Percentiles rank a stretch among this genome's conserved stretches.
Evolutionary conservation across 2,797 vertebrate genomes (phyloP).

Genomic region (Otus scops): DNA sequence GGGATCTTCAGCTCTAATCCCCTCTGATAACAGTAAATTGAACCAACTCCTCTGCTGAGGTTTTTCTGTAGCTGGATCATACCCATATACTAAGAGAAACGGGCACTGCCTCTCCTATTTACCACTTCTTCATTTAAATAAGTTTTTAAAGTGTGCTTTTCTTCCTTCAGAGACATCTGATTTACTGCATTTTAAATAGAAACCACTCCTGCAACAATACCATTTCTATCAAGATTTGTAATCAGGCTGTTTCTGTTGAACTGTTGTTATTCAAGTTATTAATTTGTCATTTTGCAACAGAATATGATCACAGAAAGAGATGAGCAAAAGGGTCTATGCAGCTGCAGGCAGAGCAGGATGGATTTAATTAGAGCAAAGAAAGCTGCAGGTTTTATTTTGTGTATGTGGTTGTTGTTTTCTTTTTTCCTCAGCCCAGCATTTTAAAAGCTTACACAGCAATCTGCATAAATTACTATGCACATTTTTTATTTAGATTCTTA

Average conservation of each 20-base stretch:
- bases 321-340: neutral
- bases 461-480: conserved; percentile 42
- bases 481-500: conserved; percentile 6
- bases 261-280: conserved; percentile 44
- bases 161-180: conserved; percentile 20
- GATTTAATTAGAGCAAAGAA: conserved; percentile 52
- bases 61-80: conserved; percentile 26
- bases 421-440: conserved; percentile 3
- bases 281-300: conserved; percentile 49
- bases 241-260: conserved; percentile 37
- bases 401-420: neutral
- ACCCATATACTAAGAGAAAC: conserved; percentile 39
- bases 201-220: conserved; percentile 38
- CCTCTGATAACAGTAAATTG: conserved; percentile 63
- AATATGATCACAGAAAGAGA: neutral
- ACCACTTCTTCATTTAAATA: conserved; percentile 49
- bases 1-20: conserved; percentile 61
- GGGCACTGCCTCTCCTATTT: conserved; percentile 26
- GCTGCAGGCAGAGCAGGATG: conserved; percentile 20
- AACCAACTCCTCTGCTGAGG: conserved; percentile 32
- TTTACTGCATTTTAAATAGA: conserved; percentile 43
- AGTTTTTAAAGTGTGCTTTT: conserved; percentile 21
- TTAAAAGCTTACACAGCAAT: conserved; percentile 41
- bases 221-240: conserved; percentile 33
- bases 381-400: conserved; percentile 16